Evolutionary conservation across 2,113 vertebrate genomes (phyloP).

Genomic region (Laticauda laticaudata): DNA sequence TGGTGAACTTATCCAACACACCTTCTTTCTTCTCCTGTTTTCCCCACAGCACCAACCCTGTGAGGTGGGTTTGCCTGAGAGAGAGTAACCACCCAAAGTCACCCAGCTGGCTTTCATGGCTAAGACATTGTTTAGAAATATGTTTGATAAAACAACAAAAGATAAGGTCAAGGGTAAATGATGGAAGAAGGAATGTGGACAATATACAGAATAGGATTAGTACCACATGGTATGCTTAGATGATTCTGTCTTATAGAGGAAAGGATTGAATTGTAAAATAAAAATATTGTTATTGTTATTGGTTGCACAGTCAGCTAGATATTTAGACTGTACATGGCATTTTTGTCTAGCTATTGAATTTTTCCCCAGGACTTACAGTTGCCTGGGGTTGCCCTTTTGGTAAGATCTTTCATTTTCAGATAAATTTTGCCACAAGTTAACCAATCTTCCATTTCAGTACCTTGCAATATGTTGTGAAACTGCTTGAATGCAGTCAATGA

Average conservation of each 20-base stretch:
- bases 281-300: not conserved
- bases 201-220: not conserved
- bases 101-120: not conserved
- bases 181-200: not conserved
- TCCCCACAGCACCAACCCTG: not conserved
- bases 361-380: not conserved
- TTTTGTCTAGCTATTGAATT: not conserved
- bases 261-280: not conserved
- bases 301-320: not conserved
- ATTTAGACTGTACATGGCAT: not conserved
- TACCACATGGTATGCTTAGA: not conserved
- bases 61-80: not conserved
- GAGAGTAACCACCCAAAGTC: not conserved
- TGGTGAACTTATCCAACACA: not conserved
- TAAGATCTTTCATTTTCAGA: not conserved
- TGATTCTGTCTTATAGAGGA: not conserved
- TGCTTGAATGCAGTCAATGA: not conserved
- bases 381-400: not conserved
- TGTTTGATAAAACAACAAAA: not conserved
- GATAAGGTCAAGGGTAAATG: not conserved
- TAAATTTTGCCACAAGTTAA: not conserved
- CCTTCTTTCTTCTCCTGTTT: not conserved
- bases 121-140: not conserved
- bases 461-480: not conserved
- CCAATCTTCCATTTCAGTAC: not conserved